phyloP scores from a whole-genome alignment of 2,888 invertebrate genomes.

The Drosophila putrida region DNA sequence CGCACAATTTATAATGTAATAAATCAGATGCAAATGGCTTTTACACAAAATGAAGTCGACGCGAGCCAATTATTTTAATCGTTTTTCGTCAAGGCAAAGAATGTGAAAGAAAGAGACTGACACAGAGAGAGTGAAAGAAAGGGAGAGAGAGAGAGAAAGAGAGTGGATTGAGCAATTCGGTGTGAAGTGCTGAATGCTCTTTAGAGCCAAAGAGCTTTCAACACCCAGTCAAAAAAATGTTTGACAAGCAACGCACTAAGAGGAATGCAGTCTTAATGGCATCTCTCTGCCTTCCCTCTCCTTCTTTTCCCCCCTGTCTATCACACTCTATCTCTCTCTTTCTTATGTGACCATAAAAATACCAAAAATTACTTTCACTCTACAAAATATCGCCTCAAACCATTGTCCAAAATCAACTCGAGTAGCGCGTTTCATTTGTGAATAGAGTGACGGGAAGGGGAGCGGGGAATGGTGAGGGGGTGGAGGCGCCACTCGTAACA shows the following conservation, averaged over 20 bases:
- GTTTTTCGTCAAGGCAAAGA: slow-evolving; percentile 68
- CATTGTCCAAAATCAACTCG: slow-evolving; percentile 34
- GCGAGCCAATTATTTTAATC: slow-evolving; percentile 78
- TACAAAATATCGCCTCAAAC: slow-evolving; percentile 24
- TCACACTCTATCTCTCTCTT: neutral
- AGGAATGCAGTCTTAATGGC: slow-evolving; percentile 72
- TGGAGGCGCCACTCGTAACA: slow-evolving; percentile 51
- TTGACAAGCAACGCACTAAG: slow-evolving; percentile 61
- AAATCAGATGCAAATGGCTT: slow-evolving; percentile 75
- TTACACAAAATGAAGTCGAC: slow-evolving; percentile 55
- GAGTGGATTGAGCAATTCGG: slow-evolving; percentile 70
- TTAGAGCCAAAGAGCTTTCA: slow-evolving; percentile 67
- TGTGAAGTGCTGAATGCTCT: slow-evolving; percentile 65
- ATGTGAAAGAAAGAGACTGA: slow-evolving; percentile 24
- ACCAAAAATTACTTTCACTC: slow-evolving; percentile 76
- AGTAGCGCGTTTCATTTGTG: slow-evolving; percentile 58
- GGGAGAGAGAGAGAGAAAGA: neutral
- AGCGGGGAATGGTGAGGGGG: neutral
- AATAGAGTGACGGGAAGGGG: neutral
- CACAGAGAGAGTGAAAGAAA: slow-evolving; percentile 15
- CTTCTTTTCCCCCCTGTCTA: neutral
- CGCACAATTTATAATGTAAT: slow-evolving; percentile 77
- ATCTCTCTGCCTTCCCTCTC: slow-evolving; percentile 11
- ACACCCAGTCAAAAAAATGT: slow-evolving; percentile 63
- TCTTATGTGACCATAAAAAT: slow-evolving; percentile 55